Percentiles rank a stretch among this genome's conserved stretches.
Conservation (phyloP, 2,113 vertebrate genomes). For the Pygoscelis adeliae region DNA sequence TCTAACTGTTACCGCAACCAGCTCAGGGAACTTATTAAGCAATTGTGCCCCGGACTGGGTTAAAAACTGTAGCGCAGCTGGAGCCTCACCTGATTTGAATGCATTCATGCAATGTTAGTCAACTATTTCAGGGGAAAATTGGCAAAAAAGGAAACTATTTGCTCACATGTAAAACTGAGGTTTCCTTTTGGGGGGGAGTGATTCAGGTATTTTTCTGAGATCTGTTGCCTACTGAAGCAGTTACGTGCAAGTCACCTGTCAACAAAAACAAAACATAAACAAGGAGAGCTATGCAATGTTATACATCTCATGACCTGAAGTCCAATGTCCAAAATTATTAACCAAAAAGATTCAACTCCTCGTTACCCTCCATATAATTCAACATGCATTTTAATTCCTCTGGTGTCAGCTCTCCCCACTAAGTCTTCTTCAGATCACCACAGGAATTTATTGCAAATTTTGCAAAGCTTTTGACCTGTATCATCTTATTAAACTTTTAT, state of each 20-base stretch:
- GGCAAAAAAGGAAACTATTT: background rate
- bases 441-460: conserved; percentile 72
- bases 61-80: background rate
- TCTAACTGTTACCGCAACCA: background rate
- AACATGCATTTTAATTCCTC: background rate
- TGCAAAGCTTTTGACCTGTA: conserved; percentile 75
- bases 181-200: background rate
- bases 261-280: background rate
- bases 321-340: background rate
- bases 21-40: background rate
- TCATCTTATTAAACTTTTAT: conserved; percentile 78
- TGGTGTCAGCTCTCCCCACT: conserved; percentile 27
- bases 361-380: background rate
- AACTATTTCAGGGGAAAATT: background rate
- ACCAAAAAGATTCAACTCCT: background rate
- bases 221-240: background rate
- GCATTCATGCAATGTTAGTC: background rate
- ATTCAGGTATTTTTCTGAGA: background rate
- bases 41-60: background rate
- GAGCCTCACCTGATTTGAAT: background rate
- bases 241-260: background rate
- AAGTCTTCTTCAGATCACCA: conserved; percentile 38
- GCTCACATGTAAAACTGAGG: background rate
- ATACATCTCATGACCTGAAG: background rate
- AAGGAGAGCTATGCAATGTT: background rate